These are phyloP conservation scores for Lingula anatina DNA, from an alignment of 2,888 invertebrate genomes.

Conservation along the genomic window DNA sequence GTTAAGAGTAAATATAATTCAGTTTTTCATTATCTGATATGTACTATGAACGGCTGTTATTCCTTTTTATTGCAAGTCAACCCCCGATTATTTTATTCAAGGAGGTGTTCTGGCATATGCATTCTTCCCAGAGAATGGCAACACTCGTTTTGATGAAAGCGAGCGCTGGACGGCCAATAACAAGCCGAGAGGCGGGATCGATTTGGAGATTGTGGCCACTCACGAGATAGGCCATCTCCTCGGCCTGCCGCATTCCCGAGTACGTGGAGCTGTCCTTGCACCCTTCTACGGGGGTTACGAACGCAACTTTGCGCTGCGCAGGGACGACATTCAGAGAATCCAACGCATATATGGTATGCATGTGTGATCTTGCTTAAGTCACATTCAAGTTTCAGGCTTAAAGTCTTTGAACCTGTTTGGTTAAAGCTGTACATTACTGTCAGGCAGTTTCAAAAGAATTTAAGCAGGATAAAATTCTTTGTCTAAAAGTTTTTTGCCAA, in stretches of 20 bases:
- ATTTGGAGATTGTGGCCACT: conserved; percentile 45
- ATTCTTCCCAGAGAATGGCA: conserved; percentile 46
- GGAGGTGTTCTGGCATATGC: conserved; percentile 47
- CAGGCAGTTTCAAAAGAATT: no score
- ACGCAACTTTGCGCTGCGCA: conserved; percentile 34
- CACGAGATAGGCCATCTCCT: conserved; percentile 51
- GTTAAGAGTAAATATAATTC: no score
- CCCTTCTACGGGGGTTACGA: conserved; percentile 46
- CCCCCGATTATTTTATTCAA: conserved; percentile 15
- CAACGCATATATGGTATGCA: conserved; percentile 44
- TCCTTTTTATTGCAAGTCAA: no score
- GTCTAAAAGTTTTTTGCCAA: no score
- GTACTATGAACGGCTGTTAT: no score
- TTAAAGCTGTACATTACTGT: no score
- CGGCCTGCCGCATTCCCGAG: conserved; percentile 45
- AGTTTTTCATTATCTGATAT: no score
- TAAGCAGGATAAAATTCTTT: no score
- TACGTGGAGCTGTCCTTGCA: conserved; percentile 43
- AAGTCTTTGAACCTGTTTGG: no score
- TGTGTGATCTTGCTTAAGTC: no score
- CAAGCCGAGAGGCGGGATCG: conserved; percentile 24
- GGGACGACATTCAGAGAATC: conserved; percentile 42
- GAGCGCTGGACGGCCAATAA: conserved; percentile 45
- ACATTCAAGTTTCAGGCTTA: no score
- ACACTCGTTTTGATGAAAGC: conserved; percentile 49